Conservation (phyloP, 2,797 vertebrate genomes). For the Threskiornis aethiopicus region DNA sequence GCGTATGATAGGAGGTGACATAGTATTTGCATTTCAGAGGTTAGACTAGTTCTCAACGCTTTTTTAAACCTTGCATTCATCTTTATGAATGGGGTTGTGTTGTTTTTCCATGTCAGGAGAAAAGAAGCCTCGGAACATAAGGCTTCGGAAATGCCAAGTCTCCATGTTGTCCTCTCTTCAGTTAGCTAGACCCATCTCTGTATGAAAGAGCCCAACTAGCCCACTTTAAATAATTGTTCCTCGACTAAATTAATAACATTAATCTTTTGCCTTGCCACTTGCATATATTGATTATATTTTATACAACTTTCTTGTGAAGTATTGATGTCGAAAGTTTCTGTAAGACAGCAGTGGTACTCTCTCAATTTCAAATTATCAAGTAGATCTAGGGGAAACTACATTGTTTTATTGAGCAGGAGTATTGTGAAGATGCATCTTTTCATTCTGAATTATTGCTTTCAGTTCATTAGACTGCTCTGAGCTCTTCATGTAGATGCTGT, state of each 20-base stretch:
- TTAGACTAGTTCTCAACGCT: background rate
- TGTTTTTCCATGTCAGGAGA: background rate
- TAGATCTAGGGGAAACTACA: background rate
- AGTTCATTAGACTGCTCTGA: background rate
- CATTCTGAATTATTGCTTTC: background rate
- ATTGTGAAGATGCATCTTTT: background rate
- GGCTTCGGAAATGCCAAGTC: background rate
- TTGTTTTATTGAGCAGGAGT: background rate
- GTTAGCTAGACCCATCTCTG: background rate
- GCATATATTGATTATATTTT: background rate
- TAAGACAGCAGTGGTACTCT: background rate
- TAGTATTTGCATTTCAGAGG: background rate
- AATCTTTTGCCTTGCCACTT: background rate
- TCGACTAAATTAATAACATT: background rate
- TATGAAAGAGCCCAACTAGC: background rate
- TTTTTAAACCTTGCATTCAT: background rate
- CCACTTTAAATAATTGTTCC: background rate
- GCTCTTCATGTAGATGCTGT: background rate
- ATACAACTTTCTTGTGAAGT: background rate
- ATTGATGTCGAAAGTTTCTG: background rate
- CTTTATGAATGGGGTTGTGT: background rate
- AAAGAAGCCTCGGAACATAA: background rate
- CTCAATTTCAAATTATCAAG: conserved; percentile 23
- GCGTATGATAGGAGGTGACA: background rate
- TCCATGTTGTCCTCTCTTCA: accelerated